Base-by-base conservation (phyloP, 2,888 invertebrate genomes). In the Diaperis boleti region DNA sequence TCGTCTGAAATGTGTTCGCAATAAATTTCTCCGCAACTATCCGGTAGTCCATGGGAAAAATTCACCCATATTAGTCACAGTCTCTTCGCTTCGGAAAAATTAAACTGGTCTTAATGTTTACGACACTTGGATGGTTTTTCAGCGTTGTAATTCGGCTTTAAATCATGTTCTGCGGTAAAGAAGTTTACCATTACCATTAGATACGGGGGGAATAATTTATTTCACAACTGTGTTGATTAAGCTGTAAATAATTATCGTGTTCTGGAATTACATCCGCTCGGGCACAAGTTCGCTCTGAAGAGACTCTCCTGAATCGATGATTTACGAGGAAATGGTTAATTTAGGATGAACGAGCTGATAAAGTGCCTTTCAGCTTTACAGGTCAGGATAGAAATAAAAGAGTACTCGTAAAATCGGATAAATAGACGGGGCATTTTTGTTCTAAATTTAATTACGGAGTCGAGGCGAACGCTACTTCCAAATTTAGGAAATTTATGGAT, bases 11-110 rank as follows among this genome's bases (percentile, higher is more conserved):
- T 37, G 41, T 41, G 39, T 15, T 11, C 8, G 54, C 54, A 10
- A 54, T 54, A 54, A 54, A 54, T 54, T 54, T 20, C 15, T 17
- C 10, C 17, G 18, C 10, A 49, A 49, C 33, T 49, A 33, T 17
- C 44, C 44, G 44, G 47, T 47, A 47, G 49, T 20, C 20, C 20
- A 20, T 20, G 20, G 3, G 20, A 20, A 5, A 6, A 26, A n/a
- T 26, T 5, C 26, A 26, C 26, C 26, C 3, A 26, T 26, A 26
- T 26, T 26, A 26, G 26, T 26, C 6, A 26, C 2, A 26, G 26
- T 26, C 26, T 8, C 26, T 8, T 26, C 6, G 26, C 3, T n/a
- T n/a, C n/a, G n/a, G n/a, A n/a, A 26, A 26, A 26, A 3, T 26
- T 5, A 6, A 2, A 26, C 8, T 26, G 6, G 26, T 26, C 26